Evolutionary conservation across 2,113 vertebrate genomes (phyloP).

Genomic region (Entelurus aequoreus): DNA sequence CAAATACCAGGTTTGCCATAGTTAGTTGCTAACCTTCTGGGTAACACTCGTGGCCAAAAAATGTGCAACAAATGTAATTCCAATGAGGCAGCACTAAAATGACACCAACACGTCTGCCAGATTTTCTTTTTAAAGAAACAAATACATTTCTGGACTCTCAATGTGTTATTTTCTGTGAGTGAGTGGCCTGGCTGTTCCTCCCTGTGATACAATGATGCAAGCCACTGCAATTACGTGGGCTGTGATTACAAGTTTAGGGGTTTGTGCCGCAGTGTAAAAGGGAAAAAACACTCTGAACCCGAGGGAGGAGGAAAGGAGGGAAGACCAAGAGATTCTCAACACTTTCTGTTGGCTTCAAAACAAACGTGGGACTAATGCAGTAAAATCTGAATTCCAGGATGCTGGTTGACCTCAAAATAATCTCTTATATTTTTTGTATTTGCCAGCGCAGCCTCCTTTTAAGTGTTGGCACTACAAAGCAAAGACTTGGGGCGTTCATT

Average conservation of each 20-base stretch:
- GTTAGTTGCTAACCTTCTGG: no score
- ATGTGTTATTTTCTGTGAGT: background rate
- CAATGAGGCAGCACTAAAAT: no score
- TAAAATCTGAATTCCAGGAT: no score
- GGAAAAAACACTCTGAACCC: background rate
- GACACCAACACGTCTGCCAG: background rate
- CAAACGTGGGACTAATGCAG: no score
- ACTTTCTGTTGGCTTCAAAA: no score
- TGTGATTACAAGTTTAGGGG: constrained; percentile 34
- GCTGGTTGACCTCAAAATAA: no score
- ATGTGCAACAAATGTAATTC: no score
- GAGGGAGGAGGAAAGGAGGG: background rate
- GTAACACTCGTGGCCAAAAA: no score
- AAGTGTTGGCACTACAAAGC: background rate
- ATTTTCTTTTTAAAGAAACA: background rate
- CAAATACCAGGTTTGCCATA: no score
- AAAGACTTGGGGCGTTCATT: background rate
- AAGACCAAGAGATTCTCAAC: background rate
- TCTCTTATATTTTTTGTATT: background rate
- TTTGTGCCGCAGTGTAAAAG: constrained; percentile 19
- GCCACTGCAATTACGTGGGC: constrained; percentile 29
- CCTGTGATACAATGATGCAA: constrained; percentile 30
- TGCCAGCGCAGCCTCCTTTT: no score
- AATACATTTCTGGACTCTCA: no score
- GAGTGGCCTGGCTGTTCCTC: constrained; percentile 28